These are phyloP conservation scores for Ophion costatus DNA, from an alignment of 2,888 invertebrate species.

Conservation along the genomic window DNA sequence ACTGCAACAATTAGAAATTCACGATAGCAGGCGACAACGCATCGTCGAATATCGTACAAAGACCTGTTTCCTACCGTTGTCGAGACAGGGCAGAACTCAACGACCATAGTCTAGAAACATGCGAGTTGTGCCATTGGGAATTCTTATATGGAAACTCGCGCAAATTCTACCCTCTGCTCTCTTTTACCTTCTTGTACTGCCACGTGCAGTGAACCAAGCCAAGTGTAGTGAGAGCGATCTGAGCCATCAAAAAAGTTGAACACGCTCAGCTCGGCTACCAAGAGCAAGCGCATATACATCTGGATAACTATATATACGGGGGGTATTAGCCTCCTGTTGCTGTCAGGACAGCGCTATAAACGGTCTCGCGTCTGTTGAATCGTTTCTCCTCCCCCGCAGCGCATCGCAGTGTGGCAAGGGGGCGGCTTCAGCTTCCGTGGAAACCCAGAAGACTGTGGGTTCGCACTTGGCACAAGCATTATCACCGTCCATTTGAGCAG, in stretches of 20 bases:
- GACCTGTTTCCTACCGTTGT: slow-evolving; percentile 46
- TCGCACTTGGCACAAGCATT: slow-evolving; percentile 46
- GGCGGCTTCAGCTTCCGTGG: slow-evolving; percentile 57
- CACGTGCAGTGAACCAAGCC: neutral
- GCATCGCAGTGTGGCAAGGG: slow-evolving; percentile 11
- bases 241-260: slow-evolving; percentile 60
- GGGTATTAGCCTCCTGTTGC: slow-evolving; percentile 29
- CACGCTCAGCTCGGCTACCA: slow-evolving; percentile 52
- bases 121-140: slow-evolving; percentile 33
- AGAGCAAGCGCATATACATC: slow-evolving; percentile 40
- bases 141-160: slow-evolving; percentile 54
- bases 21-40: slow-evolving; percentile 18
- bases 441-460: slow-evolving; percentile 45
- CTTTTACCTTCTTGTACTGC: neutral
- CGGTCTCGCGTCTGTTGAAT: slow-evolving; percentile 50
- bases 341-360: slow-evolving; percentile 57
- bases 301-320: slow-evolving; percentile 9
- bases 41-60: slow-evolving; percentile 36
- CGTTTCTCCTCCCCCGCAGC: slow-evolving; percentile 58
- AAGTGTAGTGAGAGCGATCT: slow-evolving; percentile 52
- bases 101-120: slow-evolving; percentile 19
- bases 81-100: slow-evolving; percentile 22
- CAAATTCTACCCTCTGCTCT: slow-evolving; percentile 31
- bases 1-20: slow-evolving; percentile 59
- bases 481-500: slow-evolving; percentile 58